Evolutionary conservation across 2,888 invertebrate genomes (phyloP), one percentile per base, ranked within the genome.

Genomic region (Nezara viridula): DNA sequence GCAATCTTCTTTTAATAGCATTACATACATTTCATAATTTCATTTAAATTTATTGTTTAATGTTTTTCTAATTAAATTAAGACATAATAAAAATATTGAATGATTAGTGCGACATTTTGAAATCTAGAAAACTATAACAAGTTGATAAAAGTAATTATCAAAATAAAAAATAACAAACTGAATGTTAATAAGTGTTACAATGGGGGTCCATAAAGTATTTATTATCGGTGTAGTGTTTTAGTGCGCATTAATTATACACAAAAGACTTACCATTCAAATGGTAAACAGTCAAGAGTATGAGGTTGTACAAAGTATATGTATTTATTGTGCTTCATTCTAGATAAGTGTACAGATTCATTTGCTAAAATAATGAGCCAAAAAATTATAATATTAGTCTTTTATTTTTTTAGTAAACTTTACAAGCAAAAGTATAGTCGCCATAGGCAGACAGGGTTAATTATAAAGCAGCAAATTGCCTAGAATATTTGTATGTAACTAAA

Each of bases 391-490:
- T 55, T 86, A 86, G 86, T 52, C 86, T 86, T 32, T 86, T 60
- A 86, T 86, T 86, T 86, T 86, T 86, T 86, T 86, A 86, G 86
- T 52, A 50, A 86, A 52, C 37, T 32, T 55, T 55, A 86, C 32
- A 86, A 9, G 55, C 86, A 52, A 86, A 55, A 24, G 60, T 86
- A 86, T 86, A 86, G 86, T 86, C 60, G 86, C 86, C 86, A 86
- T 86, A 86, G 86, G 86, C 86, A 86, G 86, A 86, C 86, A 86
- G 86, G 86, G 86, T 86, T 86, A 86, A 44, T 37, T 55, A 55
- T 12, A 86, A 32, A 55, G 52, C 86, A 86, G 86, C 52, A 86
- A 86, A 86, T 86, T 47, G 44, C 81, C 81, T 81, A 81, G 81
- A n/a, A 81, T 81, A 81, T 81, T 81, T 47, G 81, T 81, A 81